A percentile compares a stretch with the other conserved stretches of the same genome.
Conservation (phyloP, 2,797 vertebrate species). For the Mionectes olivaceus region DNA sequence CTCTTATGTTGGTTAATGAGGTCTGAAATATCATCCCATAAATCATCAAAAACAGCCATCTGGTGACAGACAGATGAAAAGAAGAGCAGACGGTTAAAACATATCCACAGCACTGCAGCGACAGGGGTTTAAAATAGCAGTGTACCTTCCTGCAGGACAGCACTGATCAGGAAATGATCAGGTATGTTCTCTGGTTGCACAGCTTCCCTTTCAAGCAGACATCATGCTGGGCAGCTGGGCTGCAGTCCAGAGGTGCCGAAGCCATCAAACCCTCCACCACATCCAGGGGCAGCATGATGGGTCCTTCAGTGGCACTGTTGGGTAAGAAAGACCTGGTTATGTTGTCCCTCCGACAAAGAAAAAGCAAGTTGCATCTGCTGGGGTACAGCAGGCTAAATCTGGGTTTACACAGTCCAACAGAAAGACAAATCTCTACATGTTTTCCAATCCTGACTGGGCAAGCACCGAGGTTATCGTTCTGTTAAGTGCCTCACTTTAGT, state of each 20-base stretch:
- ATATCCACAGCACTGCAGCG: not conserved
- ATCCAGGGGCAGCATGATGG: accelerated
- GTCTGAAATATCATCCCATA: constrained; percentile 53
- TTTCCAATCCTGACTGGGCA: not conserved
- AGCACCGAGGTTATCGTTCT: accelerated
- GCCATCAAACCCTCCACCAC: accelerated
- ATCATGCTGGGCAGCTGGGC: not conserved
- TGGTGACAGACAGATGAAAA: constrained; percentile 12
- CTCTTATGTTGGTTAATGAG: constrained; percentile 43
- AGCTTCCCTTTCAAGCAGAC: not conserved
- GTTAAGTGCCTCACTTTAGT: not conserved
- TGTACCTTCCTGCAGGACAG: not conserved
- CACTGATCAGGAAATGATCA: accelerated
- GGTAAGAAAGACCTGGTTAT: not conserved
- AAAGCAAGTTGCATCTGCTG: not conserved
- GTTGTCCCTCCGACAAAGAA: not conserved
- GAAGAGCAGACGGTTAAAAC: not conserved
- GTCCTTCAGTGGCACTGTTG: not conserved
- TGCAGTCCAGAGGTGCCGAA: not conserved
- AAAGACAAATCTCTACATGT: not conserved
- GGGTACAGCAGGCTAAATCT: not conserved
- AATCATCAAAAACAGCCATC: constrained; percentile 38
- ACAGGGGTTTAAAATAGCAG: not conserved
- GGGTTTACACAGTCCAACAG: not conserved
- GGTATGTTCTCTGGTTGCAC: not conserved